Base-by-base conservation (phyloP, 1,140 invertebrate species). In the Delia radicum region DNA sequence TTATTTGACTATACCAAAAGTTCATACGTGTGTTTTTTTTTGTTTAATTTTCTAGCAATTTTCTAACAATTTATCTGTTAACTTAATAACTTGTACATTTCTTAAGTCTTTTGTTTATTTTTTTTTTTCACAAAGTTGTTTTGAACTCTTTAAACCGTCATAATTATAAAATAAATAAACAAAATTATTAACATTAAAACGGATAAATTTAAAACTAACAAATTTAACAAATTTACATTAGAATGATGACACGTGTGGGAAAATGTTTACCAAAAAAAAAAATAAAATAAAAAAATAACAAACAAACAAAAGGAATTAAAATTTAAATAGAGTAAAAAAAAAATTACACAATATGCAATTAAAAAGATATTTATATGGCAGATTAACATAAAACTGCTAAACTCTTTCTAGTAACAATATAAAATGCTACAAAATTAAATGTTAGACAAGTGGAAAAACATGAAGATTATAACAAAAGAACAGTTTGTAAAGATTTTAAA, bases 241-340 rank as follows among this genome's bases (percentile, higher is more conserved):
- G 29, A 67, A 67, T 67, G 63, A 67, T 67, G 63, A 67, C 63
- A 67, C 63, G 63, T 67, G 63, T 67, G 63, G 63, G 63, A 67
- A 67, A 67, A 67, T 29, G 3, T 8, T n/a, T 63, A 12, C 10
- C 18, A 61, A 24, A 3, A 8, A n/a, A 21, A 55, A 42, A 42
- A 42, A 42, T 42, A 15, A 0, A 1, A 42, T 42, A 42, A 42
- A 42, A 42, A 15, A 15, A 42, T 15, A 42, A 15, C 31, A 33
- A 3, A 46, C 15, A 29, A 31, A n/a, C 3, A 29, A 13, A 65
- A 29, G n/a, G n/a, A 67, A 7, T 3, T 8, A 24, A n/a, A n/a
- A n/a, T n/a, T n/a, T n/a, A n/a, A n/a, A n/a, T n/a, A n/a, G n/a
- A n/a, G n/a, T n/a, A n/a, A n/a, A n/a, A n/a, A 31, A 18, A 15